Base-by-base conservation (phyloP, 2,113 vertebrate genomes). In the Varanus komodoensis region DNA sequence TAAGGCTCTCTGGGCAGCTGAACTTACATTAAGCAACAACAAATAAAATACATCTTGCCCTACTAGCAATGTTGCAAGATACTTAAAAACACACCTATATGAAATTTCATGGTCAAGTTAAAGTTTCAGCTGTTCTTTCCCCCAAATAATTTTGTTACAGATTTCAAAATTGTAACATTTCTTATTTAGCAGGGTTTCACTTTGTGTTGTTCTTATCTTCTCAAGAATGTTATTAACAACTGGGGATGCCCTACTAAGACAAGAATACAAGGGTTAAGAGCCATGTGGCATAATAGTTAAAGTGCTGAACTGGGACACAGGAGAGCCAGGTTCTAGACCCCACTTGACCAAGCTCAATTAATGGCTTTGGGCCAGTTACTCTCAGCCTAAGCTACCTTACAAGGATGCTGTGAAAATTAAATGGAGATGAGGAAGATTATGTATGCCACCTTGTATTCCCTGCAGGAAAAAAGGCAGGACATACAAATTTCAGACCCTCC, bases 201-300 rank as follows among this genome's bases (percentile, higher is more conserved):
- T 81, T 0, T 1, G 5, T 3, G 15, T 84, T 8, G 85, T 78
- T 87, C 73, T 52, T 38, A 87, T 87, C 44, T 90, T 82, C 19
- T 78, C 50, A 89, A 90, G 8, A 34, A 79, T 79, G 8, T 27
- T 79, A 61, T 3, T 34, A 68, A n/a, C 34, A 87, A 52, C 6
- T 92, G 91, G 82, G 0, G 32, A 44, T 71, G 74, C 1, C 54
- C 11, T 61, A 11, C 8, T 83, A 80, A 32, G 11, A 73, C 52
- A 82, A 82, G 69, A 14, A 8, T 82, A 4, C 2, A 91, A 90
- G 92, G n/a, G 87, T 83, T 38, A 83, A 12, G 27, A 68, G 57
- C 38, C 38, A 44, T 3, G 38, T 44, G 38, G 38, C 38, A 44
- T 44, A 44, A 44, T 44, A 44, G 38, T 44, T 44, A 44, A 44